Evolutionary conservation across 2,888 invertebrate species (phyloP).

Genomic region (Drosophila recens): DNA sequence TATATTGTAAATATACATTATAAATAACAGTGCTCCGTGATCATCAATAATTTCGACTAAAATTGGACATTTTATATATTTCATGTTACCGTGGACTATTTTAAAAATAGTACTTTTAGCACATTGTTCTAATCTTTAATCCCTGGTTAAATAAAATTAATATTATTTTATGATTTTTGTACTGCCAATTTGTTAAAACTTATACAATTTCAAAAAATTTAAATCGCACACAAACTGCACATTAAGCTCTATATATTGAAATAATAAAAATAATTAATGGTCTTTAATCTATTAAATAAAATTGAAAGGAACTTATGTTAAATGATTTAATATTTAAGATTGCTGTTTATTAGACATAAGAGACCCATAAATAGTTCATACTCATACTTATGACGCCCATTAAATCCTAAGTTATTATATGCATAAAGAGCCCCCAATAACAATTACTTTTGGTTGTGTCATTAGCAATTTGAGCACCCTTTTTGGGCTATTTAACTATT

Average conservation of each 20-base stretch:
- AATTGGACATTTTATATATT: too few species aligned
- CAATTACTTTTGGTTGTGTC: conserved; percentile 9
- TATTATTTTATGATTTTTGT: too few species aligned
- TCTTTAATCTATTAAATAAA: neutral
- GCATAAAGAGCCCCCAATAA: conserved; percentile 5
- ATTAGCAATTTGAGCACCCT: conserved; percentile 15
- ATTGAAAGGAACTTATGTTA: neutral
- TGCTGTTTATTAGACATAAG: neutral
- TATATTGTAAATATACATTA: too few species aligned
- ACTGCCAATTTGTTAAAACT: neutral
- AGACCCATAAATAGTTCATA: neutral
- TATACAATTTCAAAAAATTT: neutral
- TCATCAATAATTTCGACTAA: too few species aligned
- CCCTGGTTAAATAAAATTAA: too few species aligned
- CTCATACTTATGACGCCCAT: conserved; percentile 7
- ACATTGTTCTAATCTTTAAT: too few species aligned
- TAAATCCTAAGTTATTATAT: conserved; percentile 22
- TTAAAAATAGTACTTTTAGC: too few species aligned
- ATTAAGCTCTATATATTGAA: too few species aligned
- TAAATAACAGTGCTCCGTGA: too few species aligned
- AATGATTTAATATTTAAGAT: neutral
- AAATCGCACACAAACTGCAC: neutral
- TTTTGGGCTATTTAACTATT: conserved; percentile 9
- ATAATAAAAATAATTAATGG: too few species aligned
- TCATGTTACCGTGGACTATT: too few species aligned